Conservation (phyloP, 2,797 vertebrate species). For the Thunnus albacares region DNA sequence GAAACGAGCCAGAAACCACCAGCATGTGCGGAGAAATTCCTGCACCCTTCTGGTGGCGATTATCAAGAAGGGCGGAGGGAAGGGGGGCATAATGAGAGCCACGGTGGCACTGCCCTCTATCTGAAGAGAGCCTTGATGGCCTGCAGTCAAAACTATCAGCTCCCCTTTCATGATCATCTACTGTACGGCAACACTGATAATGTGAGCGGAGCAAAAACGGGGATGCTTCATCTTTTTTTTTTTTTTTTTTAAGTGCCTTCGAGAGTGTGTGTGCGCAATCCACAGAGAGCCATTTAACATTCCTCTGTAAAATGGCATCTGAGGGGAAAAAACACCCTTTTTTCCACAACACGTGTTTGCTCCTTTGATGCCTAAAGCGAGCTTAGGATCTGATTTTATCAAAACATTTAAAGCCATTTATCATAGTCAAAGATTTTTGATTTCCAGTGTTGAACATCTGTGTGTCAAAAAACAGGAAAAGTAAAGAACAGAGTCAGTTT, state of each 20-base stretch:
- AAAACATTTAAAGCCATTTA: constrained; percentile 55
- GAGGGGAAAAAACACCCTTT: constrained; percentile 26
- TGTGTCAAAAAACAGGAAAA: constrained; percentile 9
- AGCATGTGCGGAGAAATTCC: constrained; percentile 82
- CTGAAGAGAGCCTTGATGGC: constrained; percentile 67
- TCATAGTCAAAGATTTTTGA: constrained; percentile 48
- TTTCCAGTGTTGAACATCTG: constrained; percentile 50
- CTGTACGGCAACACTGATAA: constrained; percentile 69
- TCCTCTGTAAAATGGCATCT: constrained; percentile 70
- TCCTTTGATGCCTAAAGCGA: constrained; percentile 67
- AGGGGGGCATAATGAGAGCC: constrained; percentile 73
- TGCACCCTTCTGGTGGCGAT: constrained; percentile 83
- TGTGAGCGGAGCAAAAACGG: constrained; percentile 44
- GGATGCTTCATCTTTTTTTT: constrained; percentile 58
- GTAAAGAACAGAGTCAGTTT: constrained; percentile 9
- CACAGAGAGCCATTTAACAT: constrained; percentile 68
- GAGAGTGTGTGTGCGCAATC: constrained; percentile 53
- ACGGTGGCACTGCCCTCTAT: constrained; percentile 78
- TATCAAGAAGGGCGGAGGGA: constrained; percentile 67
- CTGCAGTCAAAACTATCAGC: constrained; percentile 77
- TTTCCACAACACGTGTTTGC: constrained; percentile 62
- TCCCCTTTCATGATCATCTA: constrained; percentile 81
- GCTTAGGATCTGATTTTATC: constrained; percentile 61
- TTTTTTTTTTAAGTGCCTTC: constrained; percentile 35
- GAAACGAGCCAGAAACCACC: constrained; percentile 81